Percentiles rank a stretch among this genome's conserved stretches.
phyloP scores from a whole-genome alignment of 2,113 vertebrate genomes.

The Carassius gibelio region DNA sequence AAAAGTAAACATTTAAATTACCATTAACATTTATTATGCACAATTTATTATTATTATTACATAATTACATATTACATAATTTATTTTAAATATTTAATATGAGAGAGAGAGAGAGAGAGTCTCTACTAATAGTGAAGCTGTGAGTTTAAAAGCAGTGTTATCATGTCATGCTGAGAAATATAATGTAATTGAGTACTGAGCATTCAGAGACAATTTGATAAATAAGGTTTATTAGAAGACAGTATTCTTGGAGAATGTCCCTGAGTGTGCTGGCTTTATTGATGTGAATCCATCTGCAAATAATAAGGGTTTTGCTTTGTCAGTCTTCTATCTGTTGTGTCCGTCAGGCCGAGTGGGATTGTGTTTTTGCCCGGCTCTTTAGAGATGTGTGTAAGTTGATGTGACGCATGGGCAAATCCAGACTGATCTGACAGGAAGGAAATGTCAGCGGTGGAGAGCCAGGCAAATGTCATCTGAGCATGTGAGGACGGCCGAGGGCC shows the following conservation, averaged over 20 bases:
- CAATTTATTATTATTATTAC: too few species aligned
- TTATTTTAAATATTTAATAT: too few species aligned
- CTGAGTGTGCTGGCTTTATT: not conserved
- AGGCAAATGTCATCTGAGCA: conserved; percentile 73
- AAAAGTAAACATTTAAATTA: too few species aligned
- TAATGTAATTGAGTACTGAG: not conserved
- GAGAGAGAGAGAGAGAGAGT: not conserved
- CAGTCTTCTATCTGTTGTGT: conserved; percentile 23
- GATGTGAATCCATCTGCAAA: not conserved
- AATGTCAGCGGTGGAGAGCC: conserved; percentile 76
- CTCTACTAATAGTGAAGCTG: too few species aligned
- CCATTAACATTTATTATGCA: too few species aligned
- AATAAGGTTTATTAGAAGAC: not conserved
- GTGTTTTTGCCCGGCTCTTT: conserved; percentile 60
- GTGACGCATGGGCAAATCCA: conserved; percentile 76
- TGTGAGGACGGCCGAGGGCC: not conserved
- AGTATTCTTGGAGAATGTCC: not conserved
- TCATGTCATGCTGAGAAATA: not conserved
- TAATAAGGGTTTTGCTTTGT: not conserved
- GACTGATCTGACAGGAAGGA: conserved; percentile 80
- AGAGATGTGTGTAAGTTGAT: conserved; percentile 71
- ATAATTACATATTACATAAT: too few species aligned
- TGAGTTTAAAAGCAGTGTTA: not conserved
- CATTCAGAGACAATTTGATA: not conserved
- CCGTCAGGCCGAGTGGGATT: conserved; percentile 44